Percentiles rank a stretch among this genome's conserved stretches.
These are phyloP conservation scores for Patiria miniata DNA, from an alignment of 35 echinoderm and acorn worm species.

Conservation along the genomic window DNA sequence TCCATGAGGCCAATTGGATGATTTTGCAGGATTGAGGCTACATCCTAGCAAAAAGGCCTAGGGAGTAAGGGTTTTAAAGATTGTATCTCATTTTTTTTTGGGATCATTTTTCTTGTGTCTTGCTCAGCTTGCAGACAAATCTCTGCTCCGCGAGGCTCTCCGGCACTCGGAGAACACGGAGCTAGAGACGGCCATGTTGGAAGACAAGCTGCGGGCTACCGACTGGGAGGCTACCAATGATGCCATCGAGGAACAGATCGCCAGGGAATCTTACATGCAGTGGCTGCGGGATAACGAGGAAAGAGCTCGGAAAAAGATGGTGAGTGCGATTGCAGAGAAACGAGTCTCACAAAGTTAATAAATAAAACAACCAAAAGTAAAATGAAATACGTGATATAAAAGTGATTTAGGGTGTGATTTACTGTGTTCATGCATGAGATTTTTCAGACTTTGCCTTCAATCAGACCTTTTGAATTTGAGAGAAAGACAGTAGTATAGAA, in stretches of 20 bases:
- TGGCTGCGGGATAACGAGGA: slow-evolving; percentile 97
- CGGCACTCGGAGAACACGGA: slow-evolving; percentile 80
- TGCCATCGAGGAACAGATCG: slow-evolving; percentile 92
- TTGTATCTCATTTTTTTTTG: no score
- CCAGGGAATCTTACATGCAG: slow-evolving; percentile 91
- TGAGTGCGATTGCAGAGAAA: slow-evolving; percentile 31
- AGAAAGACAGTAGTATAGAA: no score
- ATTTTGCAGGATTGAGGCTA: no score
- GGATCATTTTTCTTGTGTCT: neutral
- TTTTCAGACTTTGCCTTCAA: no score
- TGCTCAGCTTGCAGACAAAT: slow-evolving; percentile 87
- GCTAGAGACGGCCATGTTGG: slow-evolving; percentile 88
- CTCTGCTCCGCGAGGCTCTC: slow-evolving; percentile 75
- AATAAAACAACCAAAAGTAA: no score
- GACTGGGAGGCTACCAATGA: slow-evolving; percentile 99
- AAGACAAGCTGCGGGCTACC: slow-evolving; percentile 92
- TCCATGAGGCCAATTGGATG: no score
- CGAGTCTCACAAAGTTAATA: neutral
- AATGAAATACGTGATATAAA: no score
- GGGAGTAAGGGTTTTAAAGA: no score
- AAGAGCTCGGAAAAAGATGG: slow-evolving; percentile 83
- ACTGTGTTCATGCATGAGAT: no score
- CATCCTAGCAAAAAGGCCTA: no score
- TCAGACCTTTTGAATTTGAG: no score
- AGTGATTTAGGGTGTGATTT: no score